A percentile compares a stretch with the other conserved stretches of the same genome.
Evolutionary conservation across 2,888 invertebrate species (phyloP).

Genomic region (Pseudoips prasinana): DNA sequence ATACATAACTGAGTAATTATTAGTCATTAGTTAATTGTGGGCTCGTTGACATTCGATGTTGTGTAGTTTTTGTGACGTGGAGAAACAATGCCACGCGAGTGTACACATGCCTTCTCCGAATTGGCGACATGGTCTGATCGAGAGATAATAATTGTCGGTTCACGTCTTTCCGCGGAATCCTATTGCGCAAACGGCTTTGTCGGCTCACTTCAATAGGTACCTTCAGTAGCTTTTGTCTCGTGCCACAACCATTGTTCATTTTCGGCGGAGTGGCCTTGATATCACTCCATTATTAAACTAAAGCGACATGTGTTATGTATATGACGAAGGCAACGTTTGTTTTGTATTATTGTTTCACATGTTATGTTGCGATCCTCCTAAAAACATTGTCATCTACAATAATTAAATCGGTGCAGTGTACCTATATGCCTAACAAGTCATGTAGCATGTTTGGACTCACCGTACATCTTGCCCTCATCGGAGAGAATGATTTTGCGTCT

Average conservation of each 20-base stretch:
- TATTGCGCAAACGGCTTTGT: conserved; percentile 80
- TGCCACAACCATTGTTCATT: conserved; percentile 76
- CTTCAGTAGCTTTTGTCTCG: conserved; percentile 73
- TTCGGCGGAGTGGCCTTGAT: conserved; percentile 67
- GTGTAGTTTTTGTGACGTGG: conserved; percentile 2
- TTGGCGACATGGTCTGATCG: conserved; percentile 66
- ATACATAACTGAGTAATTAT: conserved; percentile 24
- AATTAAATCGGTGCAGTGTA: no score
- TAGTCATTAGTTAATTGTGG: conserved; percentile 1
- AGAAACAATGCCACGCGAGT: conserved; percentile 38
- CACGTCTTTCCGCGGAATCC: conserved; percentile 78
- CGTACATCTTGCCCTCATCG: conserved; percentile 99
- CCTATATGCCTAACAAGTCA: conserved; percentile 15
- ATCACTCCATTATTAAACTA: conserved; percentile 62
- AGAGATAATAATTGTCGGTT: conserved; percentile 77
- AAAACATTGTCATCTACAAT: no score
- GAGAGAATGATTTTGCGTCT: conserved; percentile 99
- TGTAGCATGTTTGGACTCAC: conserved; percentile 86
- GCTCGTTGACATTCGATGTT: not conserved
- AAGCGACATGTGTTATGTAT: conserved; percentile 50
- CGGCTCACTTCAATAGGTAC: conserved; percentile 69
- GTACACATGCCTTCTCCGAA: conserved; percentile 59
- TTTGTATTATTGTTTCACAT: not conserved
- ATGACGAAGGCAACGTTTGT: conserved; percentile 4
- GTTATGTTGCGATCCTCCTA: not conserved